Base-by-base conservation (phyloP, 1,140 invertebrate species). In the Radopholus similis region DNA sequence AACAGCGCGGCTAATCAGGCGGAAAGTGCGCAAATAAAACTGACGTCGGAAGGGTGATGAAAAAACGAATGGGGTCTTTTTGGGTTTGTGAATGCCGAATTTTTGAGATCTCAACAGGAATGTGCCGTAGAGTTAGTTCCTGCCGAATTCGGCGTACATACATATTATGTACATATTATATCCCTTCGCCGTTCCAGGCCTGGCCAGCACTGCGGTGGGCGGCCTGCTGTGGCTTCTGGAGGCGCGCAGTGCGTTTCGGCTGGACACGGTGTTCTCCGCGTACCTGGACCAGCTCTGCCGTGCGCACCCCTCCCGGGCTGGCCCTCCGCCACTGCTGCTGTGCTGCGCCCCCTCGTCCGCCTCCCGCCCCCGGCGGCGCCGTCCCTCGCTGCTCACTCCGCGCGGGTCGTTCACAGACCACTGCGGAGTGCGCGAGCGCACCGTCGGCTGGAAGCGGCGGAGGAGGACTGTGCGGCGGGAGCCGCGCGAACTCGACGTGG, bases 261-360 rank as follows among this genome's bases (percentile, higher is more conserved):
- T 68, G 5, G 49, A 63, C n/a, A 68, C 66, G 0, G 63, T 68
- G n/a, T 55, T 68, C 40, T 68, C 66, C 28, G 42, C 66, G 2
- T 68, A 55, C 35, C 28, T 68, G 23, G 66, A 68, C 37, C 59
- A 47, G 32, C 15, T 66, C 26, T 18, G 64, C 55, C 28, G 60
- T 32, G 37, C 15, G 4, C 18, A 64, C 15, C 18, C 28, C 28
- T 38, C 60, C 47, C 15, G 53, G 60, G 40, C 26, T 23, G 34
- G 28, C 40, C 21, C 13, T 30, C 21, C 40, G 40, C 18, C 21
- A 32, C 30, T 49, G 37, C 9, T 40, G 38, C 44, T 35, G 1
- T 64, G 28, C 15, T 26, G 34, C 26, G 58, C 55, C 49, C 21
- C 38, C 26, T 30, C 34, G 49, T 56, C 54, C 4, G 40, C 35